Conservation (phyloP, 2,113 vertebrate genomes). For the Brachyistius frenatus region DNA sequence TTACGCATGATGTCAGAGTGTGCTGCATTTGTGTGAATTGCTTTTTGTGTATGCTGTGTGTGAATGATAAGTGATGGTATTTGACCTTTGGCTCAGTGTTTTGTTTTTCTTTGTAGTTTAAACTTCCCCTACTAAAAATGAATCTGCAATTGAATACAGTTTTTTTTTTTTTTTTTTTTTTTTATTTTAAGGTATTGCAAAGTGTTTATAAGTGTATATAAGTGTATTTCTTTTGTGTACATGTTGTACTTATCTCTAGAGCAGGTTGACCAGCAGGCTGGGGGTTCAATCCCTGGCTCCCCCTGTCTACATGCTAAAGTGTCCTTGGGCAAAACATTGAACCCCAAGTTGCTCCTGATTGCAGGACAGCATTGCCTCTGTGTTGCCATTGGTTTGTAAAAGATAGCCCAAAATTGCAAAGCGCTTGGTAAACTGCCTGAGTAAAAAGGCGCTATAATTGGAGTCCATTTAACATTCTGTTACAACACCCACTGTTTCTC, state of each 20-base stretch:
- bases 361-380: too few species aligned
- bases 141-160: slow-evolving; percentile 22
- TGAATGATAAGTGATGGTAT: slow-evolving; percentile 18
- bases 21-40: background rate
- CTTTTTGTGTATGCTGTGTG: background rate
- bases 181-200: slow-evolving; percentile 12
- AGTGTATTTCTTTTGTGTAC: background rate
- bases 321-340: too few species aligned
- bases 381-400: too few species aligned
- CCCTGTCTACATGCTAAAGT: too few species aligned
- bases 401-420: too few species aligned
- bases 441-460: too few species aligned
- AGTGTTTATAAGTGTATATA: background rate
- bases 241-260: background rate
- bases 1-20: background rate
- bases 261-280: too few species aligned
- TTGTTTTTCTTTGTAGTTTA: slow-evolving; percentile 30
- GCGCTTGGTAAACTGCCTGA: too few species aligned
- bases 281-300: too few species aligned
- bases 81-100: slow-evolving; percentile 26
- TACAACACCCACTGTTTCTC: slow-evolving; percentile 6
- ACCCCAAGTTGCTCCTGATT: too few species aligned
- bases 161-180: slow-evolving; percentile 18
- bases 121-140: slow-evolving; percentile 27
- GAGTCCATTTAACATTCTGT: too few species aligned